phyloP scores from a whole-genome alignment of 2,113 vertebrate species.

The Rhynchopsitta pachyrhyncha region DNA sequence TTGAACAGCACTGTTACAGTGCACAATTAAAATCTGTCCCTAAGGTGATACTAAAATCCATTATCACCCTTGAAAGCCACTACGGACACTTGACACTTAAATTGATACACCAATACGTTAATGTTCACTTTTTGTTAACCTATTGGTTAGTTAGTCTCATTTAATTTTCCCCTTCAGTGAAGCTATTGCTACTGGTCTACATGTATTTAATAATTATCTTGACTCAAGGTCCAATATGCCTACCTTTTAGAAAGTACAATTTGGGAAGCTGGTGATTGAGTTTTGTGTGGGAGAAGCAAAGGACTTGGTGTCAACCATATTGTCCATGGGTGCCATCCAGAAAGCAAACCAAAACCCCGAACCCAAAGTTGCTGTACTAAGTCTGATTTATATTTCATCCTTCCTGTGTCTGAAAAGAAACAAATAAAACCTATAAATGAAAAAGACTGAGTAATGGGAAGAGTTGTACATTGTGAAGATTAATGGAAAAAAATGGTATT shows the following conservation, averaged over 20 bases:
- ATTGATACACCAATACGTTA: neutral
- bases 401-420: neutral
- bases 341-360: neutral
- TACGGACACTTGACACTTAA: conserved; percentile 8
- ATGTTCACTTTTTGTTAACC: conserved; percentile 34
- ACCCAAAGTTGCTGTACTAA: neutral
- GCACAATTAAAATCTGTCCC: conserved; percentile 23
- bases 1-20: neutral
- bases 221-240: neutral
- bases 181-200: neutral
- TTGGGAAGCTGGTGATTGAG: neutral
- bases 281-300: neutral
- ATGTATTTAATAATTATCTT: neutral
- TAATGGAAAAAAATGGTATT: neutral
- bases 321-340: neutral
- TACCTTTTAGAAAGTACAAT: neutral
- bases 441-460: neutral
- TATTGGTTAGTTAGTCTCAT: conserved; percentile 7
- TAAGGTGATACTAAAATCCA: neutral
- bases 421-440: neutral
- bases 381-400: neutral
- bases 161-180: neutral
- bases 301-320: neutral
- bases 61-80: conserved; percentile 8
- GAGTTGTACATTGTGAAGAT: neutral